Evolutionary conservation across 37 sponge, comb jelly and placozoan genomes (phyloP).

Genomic region (Agelas oroides): DNA sequence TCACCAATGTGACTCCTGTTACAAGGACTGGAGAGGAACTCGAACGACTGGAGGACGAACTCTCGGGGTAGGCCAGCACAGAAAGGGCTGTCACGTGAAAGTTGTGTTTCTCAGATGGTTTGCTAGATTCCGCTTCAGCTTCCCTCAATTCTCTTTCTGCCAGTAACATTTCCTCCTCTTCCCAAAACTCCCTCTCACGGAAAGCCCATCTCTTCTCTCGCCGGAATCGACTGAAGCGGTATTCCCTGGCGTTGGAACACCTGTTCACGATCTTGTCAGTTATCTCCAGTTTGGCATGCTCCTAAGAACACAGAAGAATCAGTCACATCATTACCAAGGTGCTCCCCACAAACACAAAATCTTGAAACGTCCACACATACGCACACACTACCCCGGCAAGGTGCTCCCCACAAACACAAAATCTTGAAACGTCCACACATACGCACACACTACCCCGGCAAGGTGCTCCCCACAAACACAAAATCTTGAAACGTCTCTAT

Average conservation of each 20-base stretch:
- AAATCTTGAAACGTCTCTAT: too few species aligned
- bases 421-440: too few species aligned
- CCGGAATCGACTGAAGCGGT: too few species aligned
- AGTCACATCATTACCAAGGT: not conserved
- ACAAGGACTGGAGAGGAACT: not conserved
- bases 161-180: not conserved
- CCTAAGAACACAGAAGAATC: not conserved
- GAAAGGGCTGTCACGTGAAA: slow-evolving; percentile 45
- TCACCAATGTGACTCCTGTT: not conserved
- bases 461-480: too few species aligned
- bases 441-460: too few species aligned
- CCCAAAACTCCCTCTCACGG: not conserved
- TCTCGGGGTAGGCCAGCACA: not conserved
- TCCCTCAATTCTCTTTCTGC: too few species aligned
- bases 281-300: not conserved
- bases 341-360: too few species aligned
- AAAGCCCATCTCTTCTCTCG: not conserved
- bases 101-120: slow-evolving; percentile 9
- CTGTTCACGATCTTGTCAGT: not conserved
- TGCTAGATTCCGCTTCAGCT: not conserved
- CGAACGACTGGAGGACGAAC: not conserved
- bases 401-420: too few species aligned
- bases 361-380: too few species aligned
- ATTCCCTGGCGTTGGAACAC: not conserved
- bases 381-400: too few species aligned